Percentiles rank a stretch among this genome's conserved stretches.
These are phyloP conservation scores for Agrenia bidenticulata DNA, from an alignment of 2,888 invertebrate genomes.

Conservation along the genomic window DNA sequence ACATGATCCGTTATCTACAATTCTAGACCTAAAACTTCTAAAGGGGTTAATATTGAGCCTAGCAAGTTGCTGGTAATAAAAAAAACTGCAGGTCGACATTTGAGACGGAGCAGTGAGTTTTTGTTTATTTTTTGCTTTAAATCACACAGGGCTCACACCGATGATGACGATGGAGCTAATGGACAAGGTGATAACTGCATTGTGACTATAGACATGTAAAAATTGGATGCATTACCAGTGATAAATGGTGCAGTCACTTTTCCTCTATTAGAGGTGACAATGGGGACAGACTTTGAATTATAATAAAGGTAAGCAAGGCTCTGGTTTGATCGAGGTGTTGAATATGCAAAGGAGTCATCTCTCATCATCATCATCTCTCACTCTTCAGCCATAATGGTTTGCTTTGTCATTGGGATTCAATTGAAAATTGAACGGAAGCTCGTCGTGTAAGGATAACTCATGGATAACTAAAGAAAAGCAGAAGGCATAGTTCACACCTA, in stretches of 20 bases:
- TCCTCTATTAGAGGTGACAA: conserved; percentile 6
- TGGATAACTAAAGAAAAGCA: too few species aligned
- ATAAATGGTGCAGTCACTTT: background rate
- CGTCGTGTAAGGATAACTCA: too few species aligned
- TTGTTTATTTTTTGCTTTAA: background rate
- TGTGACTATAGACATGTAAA: background rate
- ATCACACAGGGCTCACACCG: background rate
- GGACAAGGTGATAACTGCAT: conserved; percentile 4
- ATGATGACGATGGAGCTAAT: background rate
- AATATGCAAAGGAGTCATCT: conserved; percentile 6
- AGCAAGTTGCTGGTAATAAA: background rate
- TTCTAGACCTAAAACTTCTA: too few species aligned
- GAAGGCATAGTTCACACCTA: too few species aligned
- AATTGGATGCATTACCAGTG: conserved; percentile 4
- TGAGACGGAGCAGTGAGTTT: background rate
- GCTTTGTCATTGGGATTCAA: too few species aligned
- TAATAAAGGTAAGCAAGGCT: too few species aligned
- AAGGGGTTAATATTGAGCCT: too few species aligned
- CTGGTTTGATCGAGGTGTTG: too few species aligned
- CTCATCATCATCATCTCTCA: conserved; percentile 1
- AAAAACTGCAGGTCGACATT: background rate
- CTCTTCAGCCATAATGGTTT: too few species aligned
- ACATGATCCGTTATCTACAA: too few species aligned
- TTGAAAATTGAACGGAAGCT: too few species aligned
- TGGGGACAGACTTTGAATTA: too few species aligned